Evolutionary conservation across 2,888 invertebrate species (phyloP).

Genomic region (Dioctria rufipes): DNA sequence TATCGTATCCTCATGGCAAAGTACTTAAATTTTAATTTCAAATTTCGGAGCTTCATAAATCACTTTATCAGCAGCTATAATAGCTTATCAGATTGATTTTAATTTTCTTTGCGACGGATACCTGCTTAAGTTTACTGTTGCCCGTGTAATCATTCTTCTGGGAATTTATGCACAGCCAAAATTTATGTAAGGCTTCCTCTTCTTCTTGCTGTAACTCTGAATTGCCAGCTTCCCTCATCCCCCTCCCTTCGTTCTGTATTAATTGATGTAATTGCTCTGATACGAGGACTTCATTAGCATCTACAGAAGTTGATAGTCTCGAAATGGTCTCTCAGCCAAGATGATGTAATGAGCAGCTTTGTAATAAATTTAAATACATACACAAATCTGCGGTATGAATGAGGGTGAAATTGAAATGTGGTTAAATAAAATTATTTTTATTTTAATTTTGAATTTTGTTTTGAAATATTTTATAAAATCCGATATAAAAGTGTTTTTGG

Average conservation of each 20-base stretch:
- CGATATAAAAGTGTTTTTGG: no score
- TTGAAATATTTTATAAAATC: no score
- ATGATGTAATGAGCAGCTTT: slow-evolving; percentile 10
- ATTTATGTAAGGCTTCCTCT: slow-evolving; percentile 29
- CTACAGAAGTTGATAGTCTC: slow-evolving; percentile 54
- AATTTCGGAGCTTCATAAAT: slow-evolving; percentile 44
- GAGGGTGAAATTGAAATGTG: no score
- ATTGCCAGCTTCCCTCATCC: not conserved
- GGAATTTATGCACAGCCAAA: slow-evolving; percentile 41
- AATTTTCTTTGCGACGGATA: slow-evolving; percentile 41
- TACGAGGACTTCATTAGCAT: slow-evolving; percentile 58
- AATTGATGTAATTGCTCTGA: slow-evolving; percentile 58
- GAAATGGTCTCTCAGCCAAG: slow-evolving; percentile 48
- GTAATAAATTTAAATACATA: slow-evolving; percentile 2
- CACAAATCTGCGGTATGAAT: no score
- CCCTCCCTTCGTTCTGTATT: slow-evolving; percentile 40
- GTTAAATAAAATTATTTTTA: no score
- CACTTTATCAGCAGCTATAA: slow-evolving; percentile 50
- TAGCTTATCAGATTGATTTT: slow-evolving; percentile 50
- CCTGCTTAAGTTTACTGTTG: slow-evolving; percentile 24
- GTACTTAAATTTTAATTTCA: slow-evolving; percentile 48
- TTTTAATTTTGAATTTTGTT: no score
- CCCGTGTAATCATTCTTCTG: slow-evolving; percentile 38
- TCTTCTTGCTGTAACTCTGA: not conserved
- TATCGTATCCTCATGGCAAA: slow-evolving; percentile 2